Percentiles rank a stretch among this genome's conserved stretches.
phyloP scores from a whole-genome alignment of 2,113 vertebrate genomes.

The Pristiophorus japonicus region DNA sequence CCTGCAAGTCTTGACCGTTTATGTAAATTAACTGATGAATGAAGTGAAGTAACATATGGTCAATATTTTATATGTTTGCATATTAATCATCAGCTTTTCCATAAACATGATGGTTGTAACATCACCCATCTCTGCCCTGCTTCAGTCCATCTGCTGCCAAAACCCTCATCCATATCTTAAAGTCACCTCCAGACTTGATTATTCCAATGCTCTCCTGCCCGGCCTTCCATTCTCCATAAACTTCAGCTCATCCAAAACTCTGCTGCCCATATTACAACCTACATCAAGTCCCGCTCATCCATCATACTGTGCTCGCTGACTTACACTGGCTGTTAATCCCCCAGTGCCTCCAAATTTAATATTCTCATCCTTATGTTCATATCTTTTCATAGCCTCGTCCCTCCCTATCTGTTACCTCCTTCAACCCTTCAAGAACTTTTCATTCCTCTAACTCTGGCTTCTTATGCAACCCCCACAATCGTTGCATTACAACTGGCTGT shows the following conservation, averaged over 20 bases:
- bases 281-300: background rate
- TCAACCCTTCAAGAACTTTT: background rate
- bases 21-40: background rate
- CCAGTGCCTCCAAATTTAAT: background rate
- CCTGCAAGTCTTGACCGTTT: background rate
- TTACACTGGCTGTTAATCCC: background rate
- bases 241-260: background rate
- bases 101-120: background rate
- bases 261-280: background rate
- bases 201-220: background rate
- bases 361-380: background rate
- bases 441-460: background rate
- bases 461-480: background rate
- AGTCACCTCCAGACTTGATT: background rate
- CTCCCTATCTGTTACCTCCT: background rate
- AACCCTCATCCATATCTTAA: background rate
- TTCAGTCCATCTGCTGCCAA: background rate
- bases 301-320: background rate
- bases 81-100: background rate
- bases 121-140: background rate
- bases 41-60: background rate
- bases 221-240: background rate
- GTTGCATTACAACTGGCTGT: background rate
- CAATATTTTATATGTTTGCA: background rate
- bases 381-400: background rate